Conservation (phyloP, 2,888 invertebrate species). For the Pyrrhosoma nymphula region DNA sequence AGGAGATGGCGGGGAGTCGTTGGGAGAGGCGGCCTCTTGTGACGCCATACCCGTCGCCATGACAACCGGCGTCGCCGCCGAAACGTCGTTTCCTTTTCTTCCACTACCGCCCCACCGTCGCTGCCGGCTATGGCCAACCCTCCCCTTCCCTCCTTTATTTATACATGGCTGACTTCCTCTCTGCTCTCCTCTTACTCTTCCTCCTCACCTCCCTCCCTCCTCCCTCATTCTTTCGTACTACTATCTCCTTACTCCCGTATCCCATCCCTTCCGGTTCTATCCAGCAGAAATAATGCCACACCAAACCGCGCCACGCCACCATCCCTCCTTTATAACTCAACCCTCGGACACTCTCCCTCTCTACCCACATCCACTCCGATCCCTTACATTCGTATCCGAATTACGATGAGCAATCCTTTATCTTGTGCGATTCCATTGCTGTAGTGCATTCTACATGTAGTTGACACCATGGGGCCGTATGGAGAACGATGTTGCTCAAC, state of each 20-base stretch:
- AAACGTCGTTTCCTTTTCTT: slow-evolving; percentile 37
- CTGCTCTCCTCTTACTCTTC: neutral
- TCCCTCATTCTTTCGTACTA: neutral
- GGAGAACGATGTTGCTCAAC: too few relatives aligned
- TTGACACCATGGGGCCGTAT: too few relatives aligned
- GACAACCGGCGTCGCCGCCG: slow-evolving; percentile 63
- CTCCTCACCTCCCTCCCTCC: neutral
- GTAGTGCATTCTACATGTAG: too few relatives aligned
- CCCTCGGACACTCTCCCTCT: slow-evolving; percentile 61
- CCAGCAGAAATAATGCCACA: slow-evolving; percentile 44
- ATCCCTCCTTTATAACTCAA: slow-evolving; percentile 39
- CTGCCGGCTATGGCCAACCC: neutral
- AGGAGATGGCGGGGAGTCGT: neutral
- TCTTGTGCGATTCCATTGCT: neutral
- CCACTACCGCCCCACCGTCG: neutral
- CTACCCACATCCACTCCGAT: slow-evolving; percentile 75
- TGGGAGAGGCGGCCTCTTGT: slow-evolving; percentile 43
- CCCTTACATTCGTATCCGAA: slow-evolving; percentile 60
- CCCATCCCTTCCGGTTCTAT: neutral
- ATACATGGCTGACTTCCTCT: slow-evolving; percentile 27
- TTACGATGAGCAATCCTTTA: neutral
- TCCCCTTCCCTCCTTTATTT: slow-evolving; percentile 21
- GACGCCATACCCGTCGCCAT: slow-evolving; percentile 61
- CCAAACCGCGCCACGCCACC: neutral
- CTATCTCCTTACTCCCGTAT: slow-evolving; percentile 58